Evolutionary conservation across 64 coral and sea anemone species (phyloP).

Genomic region (Orbicella faveolata): DNA sequence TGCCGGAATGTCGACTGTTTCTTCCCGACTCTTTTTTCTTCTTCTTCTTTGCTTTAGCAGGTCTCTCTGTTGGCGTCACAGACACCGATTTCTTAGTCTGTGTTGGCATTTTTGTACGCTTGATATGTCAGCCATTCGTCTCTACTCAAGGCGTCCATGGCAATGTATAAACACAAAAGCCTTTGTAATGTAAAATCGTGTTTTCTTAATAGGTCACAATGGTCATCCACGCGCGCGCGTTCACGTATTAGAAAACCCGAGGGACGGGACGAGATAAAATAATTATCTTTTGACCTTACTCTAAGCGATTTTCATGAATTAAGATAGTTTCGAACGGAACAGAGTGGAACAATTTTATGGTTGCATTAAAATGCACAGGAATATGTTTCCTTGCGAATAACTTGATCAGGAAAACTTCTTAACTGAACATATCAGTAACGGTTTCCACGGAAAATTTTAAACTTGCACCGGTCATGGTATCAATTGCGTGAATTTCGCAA

Average conservation of each 20-base stretch:
- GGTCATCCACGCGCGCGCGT: neutral
- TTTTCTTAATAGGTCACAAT: neutral
- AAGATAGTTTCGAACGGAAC: too few species aligned
- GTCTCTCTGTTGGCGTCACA: neutral
- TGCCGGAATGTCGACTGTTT: neutral
- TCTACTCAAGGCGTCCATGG: slow-evolving; percentile 30
- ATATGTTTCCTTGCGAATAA: too few species aligned
- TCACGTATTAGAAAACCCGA: too few species aligned
- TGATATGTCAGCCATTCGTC: slow-evolving; percentile 23
- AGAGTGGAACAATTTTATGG: too few species aligned
- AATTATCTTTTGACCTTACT: too few species aligned
- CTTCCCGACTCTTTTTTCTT: slow-evolving; percentile 25
- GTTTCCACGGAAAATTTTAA: too few species aligned
- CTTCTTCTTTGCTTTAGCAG: slow-evolving; percentile 28
- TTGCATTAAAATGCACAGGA: too few species aligned
- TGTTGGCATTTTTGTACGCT: slow-evolving; percentile 25
- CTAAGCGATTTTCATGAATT: too few species aligned
- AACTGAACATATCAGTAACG: too few species aligned
- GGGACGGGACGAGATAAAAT: neutral
- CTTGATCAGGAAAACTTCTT: too few species aligned
- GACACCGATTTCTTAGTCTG: slow-evolving; percentile 14
- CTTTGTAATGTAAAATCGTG: slow-evolving; percentile 11
- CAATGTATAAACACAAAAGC: slow-evolving; percentile 27
- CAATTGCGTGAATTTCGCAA: too few species aligned
- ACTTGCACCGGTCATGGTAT: too few species aligned